Evolutionary conservation across 2,797 vertebrate species (phyloP).

Genomic region (Anguilla anguilla): DNA sequence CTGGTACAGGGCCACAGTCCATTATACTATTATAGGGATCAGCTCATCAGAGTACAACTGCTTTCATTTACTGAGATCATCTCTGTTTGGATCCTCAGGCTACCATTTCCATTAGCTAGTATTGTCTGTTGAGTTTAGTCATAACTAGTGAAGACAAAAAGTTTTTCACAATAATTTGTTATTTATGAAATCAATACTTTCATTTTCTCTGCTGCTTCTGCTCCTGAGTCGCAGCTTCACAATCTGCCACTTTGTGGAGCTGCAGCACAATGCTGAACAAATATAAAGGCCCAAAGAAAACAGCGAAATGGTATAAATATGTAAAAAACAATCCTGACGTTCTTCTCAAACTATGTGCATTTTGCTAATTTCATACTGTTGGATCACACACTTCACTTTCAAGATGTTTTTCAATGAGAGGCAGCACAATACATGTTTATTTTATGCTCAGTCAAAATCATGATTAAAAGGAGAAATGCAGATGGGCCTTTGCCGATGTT

Average conservation of each 20-base stretch:
- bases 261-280: not conserved
- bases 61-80: not conserved
- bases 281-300: not conserved
- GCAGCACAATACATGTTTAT: not conserved
- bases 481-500: not conserved
- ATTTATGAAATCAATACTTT: not conserved
- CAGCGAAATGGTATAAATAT: not conserved
- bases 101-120: not conserved
- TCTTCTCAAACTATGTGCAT: not conserved
- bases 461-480: not conserved
- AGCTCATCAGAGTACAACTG: not conserved
- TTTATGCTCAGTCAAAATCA: not conserved
- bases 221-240: not conserved
- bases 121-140: not conserved
- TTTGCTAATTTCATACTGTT: not conserved
- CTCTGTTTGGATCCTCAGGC: not conserved
- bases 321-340: not conserved
- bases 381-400: not conserved
- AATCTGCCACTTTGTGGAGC: constrained; percentile 5
- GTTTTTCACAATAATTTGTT: not conserved
- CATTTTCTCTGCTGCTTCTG: not conserved
- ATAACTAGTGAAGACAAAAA: not conserved
- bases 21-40: not conserved
- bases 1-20: not conserved
- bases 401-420: not conserved